These are phyloP conservation scores for Oligia fasciuncula DNA, from an alignment of 2,888 invertebrate species.

Conservation along the genomic window DNA sequence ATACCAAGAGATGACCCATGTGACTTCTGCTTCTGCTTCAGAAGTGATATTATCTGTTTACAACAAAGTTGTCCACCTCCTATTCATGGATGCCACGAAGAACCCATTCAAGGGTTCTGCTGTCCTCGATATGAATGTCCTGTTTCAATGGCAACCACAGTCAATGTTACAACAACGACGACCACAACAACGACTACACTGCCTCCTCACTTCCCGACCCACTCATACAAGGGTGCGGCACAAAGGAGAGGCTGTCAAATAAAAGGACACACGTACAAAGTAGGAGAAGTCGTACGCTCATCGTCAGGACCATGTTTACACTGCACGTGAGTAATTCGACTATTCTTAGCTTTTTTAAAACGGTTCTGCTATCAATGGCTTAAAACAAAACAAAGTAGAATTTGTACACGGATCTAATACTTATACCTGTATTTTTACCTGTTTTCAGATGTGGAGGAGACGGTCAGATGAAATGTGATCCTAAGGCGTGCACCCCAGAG, in stretches of 20 bases:
- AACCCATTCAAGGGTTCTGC: slow-evolving; percentile 97
- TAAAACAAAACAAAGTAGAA: not conserved
- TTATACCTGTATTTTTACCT: slow-evolving; percentile 40
- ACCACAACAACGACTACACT: slow-evolving; percentile 96
- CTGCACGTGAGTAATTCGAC: slow-evolving; percentile 94
- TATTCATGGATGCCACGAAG: slow-evolving; percentile 97
- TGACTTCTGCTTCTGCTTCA: slow-evolving; percentile 99
- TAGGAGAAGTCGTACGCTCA: slow-evolving; percentile 95
- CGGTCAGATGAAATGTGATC: slow-evolving; percentile 98
- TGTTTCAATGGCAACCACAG: slow-evolving; percentile 95
- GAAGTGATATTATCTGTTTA: slow-evolving; percentile 98
- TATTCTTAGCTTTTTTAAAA: not conserved
- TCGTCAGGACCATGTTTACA: slow-evolving; percentile 98
- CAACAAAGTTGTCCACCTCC: slow-evolving; percentile 99
- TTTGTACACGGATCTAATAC: not conserved
- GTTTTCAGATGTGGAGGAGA: slow-evolving; percentile 95
- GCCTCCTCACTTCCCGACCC: slow-evolving; percentile 95
- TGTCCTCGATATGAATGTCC: slow-evolving; percentile 98
- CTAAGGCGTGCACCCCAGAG: slow-evolving; percentile 96
- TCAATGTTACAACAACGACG: slow-evolving; percentile 96
- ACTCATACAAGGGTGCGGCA: slow-evolving; percentile 94
- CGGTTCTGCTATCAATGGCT: not conserved
- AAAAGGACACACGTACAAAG: slow-evolving; percentile 95
- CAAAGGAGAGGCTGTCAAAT: slow-evolving; percentile 95
- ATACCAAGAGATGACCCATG: slow-evolving; percentile 98